A percentile compares a stretch with the other conserved stretches of the same genome.
Evolutionary conservation across 2,888 invertebrate species (phyloP).

Genomic region (Abrostola triplasia): DNA sequence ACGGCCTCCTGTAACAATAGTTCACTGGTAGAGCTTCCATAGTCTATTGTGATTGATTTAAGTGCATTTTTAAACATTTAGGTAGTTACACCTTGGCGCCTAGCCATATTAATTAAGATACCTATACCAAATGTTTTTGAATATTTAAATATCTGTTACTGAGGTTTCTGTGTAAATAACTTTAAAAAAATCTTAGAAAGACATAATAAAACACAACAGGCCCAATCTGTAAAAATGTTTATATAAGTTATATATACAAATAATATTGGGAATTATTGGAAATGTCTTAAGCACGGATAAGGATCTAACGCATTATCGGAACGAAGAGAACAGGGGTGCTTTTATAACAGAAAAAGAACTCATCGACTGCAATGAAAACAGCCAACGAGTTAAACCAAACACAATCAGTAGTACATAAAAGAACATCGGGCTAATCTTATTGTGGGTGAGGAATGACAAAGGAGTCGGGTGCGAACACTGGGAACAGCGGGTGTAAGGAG

Average conservation of each 20-base stretch:
- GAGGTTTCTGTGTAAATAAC: too few species aligned
- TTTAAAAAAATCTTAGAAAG: too few species aligned
- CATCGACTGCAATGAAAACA: constrained; percentile 58
- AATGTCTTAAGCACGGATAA: constrained; percentile 31
- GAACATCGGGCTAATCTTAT: constrained; percentile 80
- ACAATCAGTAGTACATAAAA: constrained; percentile 80
- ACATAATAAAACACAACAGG: too few species aligned
- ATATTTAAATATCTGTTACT: too few species aligned
- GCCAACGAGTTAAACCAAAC: constrained; percentile 80
- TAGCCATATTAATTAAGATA: too few species aligned
- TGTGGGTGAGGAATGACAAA: constrained; percentile 74
- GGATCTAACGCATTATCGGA: constrained; percentile 31
- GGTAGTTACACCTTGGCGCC: too few species aligned
- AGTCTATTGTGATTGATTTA: neutral
- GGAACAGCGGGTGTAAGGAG: constrained; percentile 61
- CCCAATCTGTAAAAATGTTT: constrained; percentile 11
- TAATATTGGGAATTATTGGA: too few species aligned
- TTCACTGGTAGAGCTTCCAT: neutral
- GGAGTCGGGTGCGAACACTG: constrained; percentile 59
- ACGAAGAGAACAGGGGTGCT: constrained; percentile 39
- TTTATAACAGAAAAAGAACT: constrained; percentile 55
- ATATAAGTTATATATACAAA: too few species aligned
- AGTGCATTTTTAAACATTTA: neutral
- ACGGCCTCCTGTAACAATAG: constrained; percentile 13
- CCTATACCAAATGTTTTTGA: too few species aligned